These are phyloP conservation scores for Phymastichus coffea DNA, from an alignment of 1,140 invertebrate genomes.

Conservation along the genomic window DNA sequence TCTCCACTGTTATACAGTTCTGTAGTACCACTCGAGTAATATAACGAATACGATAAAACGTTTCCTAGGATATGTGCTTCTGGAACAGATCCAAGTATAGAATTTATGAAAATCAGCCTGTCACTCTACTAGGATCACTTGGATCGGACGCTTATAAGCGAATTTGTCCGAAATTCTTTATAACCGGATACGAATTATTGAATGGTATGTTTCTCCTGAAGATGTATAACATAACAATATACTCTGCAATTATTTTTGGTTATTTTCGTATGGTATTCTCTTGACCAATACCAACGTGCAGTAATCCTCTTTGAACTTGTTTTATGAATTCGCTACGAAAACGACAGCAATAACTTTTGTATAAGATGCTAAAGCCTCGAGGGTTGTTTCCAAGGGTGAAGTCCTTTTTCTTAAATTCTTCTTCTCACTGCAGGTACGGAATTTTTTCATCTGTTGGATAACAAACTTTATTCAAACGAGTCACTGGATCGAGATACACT, in stretches of 20 bases:
- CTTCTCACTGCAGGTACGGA: constrained; percentile 39
- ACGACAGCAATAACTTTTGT: not conserved
- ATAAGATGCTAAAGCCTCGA: no score
- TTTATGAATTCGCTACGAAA: no score
- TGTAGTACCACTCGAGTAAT: not conserved
- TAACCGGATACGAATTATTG: constrained; percentile 44
- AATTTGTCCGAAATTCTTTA: constrained; percentile 42
- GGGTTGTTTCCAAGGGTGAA: no score
- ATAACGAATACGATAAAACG: not conserved
- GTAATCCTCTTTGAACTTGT: no score
- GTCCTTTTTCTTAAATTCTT: no score
- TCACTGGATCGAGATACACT: constrained; percentile 44
- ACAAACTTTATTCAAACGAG: constrained; percentile 39
- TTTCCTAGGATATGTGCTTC: constrained; percentile 53
- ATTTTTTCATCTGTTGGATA: constrained; percentile 40
- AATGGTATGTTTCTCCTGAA: constrained; percentile 47
- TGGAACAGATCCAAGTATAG: constrained; percentile 48
- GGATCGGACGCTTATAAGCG: constrained; percentile 40
- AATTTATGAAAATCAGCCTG: constrained; percentile 54
- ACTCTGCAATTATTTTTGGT: not conserved
- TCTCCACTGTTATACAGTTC: not conserved
- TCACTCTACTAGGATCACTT: constrained; percentile 46
- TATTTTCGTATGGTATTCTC: no score
- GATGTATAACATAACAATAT: no score
- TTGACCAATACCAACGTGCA: no score